These are phyloP conservation scores for Aspidapion aeneum DNA, from an alignment of 2,888 invertebrate genomes.

Conservation along the genomic window DNA sequence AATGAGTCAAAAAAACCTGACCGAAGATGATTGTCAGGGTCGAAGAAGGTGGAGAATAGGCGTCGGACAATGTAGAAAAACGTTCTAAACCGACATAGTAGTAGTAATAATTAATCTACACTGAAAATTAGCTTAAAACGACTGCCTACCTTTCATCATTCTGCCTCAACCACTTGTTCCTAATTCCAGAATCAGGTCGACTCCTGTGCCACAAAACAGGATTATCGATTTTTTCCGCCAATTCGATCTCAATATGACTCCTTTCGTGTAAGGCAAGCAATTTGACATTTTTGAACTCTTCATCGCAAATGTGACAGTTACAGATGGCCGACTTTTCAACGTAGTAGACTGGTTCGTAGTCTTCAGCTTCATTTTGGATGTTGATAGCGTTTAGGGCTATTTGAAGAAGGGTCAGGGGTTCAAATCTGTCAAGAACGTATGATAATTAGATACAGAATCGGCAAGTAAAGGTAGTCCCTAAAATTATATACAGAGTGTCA, in stretches of 20 bases:
- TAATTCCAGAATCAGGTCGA: constrained; percentile 35
- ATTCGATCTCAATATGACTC: constrained; percentile 42
- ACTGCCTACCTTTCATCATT: constrained; percentile 30
- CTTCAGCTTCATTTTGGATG: constrained; percentile 35
- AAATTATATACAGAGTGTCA: neutral
- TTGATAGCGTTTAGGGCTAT: constrained; percentile 42
- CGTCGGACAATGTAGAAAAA: too few species aligned
- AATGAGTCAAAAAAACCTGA: too few species aligned
- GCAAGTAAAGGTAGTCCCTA: neutral
- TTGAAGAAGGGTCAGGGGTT: constrained; percentile 40
- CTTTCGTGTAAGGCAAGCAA: constrained; percentile 43
- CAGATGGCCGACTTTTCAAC: constrained; percentile 30
- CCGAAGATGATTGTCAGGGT: too few species aligned
- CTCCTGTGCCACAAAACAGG: constrained; percentile 37
- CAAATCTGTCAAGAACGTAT: constrained; percentile 30
- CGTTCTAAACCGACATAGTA: too few species aligned
- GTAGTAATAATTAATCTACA: too few species aligned
- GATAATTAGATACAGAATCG: constrained; percentile 1
- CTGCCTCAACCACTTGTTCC: constrained; percentile 43
- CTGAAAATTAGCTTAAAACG: constrained; percentile 1
- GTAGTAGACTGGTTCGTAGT: constrained; percentile 33
- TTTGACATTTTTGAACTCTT: constrained; percentile 38
- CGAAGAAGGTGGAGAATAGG: too few species aligned
- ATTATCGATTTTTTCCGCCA: constrained; percentile 42
- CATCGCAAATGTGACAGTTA: constrained; percentile 40